A percentile compares a stretch with the other conserved stretches of the same genome.
Conservation (phyloP, 2,797 vertebrate genomes). For the Mallotus villosus region DNA sequence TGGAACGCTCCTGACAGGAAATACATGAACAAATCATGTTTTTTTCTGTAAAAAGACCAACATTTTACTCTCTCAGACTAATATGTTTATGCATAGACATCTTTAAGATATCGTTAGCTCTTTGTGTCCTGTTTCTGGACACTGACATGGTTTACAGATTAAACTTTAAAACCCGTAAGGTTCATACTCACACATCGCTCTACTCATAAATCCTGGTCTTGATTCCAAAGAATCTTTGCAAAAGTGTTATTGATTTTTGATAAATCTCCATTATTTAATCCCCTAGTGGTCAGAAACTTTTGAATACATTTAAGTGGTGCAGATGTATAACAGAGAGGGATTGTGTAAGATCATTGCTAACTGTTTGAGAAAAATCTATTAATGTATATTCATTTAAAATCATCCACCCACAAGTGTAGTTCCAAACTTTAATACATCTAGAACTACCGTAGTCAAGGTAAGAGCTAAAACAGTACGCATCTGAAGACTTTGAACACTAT, state of each 20-base stretch:
- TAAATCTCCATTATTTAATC: no score
- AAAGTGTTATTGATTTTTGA: no score
- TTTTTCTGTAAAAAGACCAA: not conserved
- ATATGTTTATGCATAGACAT: conserved; percentile 16
- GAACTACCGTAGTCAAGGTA: not conserved
- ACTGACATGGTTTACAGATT: not conserved
- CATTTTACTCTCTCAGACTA: conserved; percentile 17
- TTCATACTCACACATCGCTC: not conserved
- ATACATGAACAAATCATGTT: no score
- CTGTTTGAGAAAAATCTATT: no score
- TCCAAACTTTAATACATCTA: not conserved
- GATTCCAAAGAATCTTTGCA: no score
- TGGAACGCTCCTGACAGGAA: not conserved
- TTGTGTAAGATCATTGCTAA: no score
- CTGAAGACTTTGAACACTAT: not conserved
- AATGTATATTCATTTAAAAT: no score
- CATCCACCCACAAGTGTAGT: no score
- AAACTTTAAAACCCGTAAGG: not conserved
- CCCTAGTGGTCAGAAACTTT: no score
- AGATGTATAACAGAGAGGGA: no score
- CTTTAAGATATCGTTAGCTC: conserved; percentile 20
- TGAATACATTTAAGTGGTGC: no score
- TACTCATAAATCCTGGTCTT: not conserved
- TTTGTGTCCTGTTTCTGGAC: conserved; percentile 16
- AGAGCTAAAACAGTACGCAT: not conserved